Percentiles rank a stretch among this genome's conserved stretches.
Evolutionary conservation across 2,797 vertebrate species (phyloP).

Genomic region (Perodicticus potto): DNA sequence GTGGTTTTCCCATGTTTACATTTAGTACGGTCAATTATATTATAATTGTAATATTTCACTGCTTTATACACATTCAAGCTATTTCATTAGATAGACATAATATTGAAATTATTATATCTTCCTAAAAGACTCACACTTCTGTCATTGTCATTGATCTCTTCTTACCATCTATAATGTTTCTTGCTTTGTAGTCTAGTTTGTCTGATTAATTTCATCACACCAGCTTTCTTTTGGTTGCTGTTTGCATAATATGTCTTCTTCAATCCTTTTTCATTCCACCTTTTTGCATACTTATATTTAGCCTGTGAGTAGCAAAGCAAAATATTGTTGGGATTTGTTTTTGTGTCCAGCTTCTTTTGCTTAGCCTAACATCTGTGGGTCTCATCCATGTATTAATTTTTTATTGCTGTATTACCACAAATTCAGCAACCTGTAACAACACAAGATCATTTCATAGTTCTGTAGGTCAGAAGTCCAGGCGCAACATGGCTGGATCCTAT

Average conservation of each 20-base stretch:
- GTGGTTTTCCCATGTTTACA: neutral
- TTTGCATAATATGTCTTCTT: neutral
- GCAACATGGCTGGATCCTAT: neutral
- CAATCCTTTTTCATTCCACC: neutral
- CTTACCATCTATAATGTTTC: neutral
- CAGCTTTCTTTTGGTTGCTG: neutral
- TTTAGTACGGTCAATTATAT: neutral
- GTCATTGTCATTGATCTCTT: neutral
- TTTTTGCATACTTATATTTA: neutral
- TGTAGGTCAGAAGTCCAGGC: neutral
- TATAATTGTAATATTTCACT: neutral
- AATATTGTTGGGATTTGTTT: neutral
- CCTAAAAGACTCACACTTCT: neutral
- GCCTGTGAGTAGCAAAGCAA: neutral
- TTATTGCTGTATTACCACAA: neutral
- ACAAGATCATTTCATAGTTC: neutral
- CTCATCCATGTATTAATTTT: neutral
- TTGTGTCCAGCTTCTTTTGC: neutral
- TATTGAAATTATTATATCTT: neutral
- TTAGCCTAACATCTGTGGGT: neutral
- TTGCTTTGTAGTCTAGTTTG: neutral
- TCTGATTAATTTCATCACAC: neutral
- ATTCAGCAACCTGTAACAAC: neutral
- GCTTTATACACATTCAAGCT: neutral
- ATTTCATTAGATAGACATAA: neutral